Evolutionary conservation across 2,113 vertebrate genomes (phyloP), one percentile per base, ranked within the genome.

Genomic region (Theropithecus gelada): DNA sequence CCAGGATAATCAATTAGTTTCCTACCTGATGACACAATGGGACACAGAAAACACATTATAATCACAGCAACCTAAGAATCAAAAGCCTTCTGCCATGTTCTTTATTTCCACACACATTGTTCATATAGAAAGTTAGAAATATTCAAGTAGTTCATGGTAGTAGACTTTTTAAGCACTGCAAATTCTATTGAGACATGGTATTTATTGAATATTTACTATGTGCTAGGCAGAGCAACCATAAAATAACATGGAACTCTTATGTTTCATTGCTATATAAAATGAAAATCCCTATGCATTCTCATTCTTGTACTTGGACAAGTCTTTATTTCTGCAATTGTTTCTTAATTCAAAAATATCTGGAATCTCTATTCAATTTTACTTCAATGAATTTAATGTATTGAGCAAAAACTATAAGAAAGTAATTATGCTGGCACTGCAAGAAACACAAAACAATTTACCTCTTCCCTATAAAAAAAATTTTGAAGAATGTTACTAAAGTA

Each of bases 1-100:
- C 72, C 40, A 96, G 93, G 48, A 80, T 92, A 27, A 97, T 96
- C 52, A 45, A 93, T 64, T 43, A 64, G 25, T 91, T 93, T 97
- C 43, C 64, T 96, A 64, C 5, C 61, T 32, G 27, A 64, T 64
- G 91, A 95, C 86, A 97, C 14, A 57, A 17, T 95, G 80, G 86
- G 82, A 90, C 93, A 5, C 12, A 52, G 59, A 93, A 95, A 55
- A 70, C 23, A 4, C 0, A 18, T 38, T 40, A 38, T n/a, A 90
- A 89, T 55, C 20, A 40, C 22, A 88, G 52, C 2, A 61, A 43
- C 4, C 20, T 73, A 30, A 57, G 30, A 66, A 52, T 84, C 10
- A 59, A 88, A 93, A 76, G 6, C 1, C 10, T 13, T 55, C 25
- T 75, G 22, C 18, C 23, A 35, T 66, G 11, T 27, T 83, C 38